Evolutionary conservation across 1,140 invertebrate genomes (phyloP).

Genomic region (Solen grandis): DNA sequence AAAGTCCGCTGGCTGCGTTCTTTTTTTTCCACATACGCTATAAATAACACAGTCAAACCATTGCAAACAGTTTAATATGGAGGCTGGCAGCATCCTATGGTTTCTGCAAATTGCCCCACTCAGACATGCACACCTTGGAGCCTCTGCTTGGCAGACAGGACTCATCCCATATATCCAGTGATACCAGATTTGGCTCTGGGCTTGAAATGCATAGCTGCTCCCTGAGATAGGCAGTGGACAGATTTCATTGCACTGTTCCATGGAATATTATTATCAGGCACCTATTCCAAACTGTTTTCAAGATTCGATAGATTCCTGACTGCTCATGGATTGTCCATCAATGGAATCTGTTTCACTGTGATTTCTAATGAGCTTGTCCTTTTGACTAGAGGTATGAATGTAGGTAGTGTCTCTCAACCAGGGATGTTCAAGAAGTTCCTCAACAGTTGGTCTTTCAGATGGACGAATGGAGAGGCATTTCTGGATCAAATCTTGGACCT

Average conservation of each 20-base stretch:
- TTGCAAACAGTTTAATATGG: not conserved
- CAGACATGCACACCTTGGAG: constrained; percentile 18
- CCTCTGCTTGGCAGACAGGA: constrained; percentile 57
- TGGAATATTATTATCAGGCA: constrained; percentile 45
- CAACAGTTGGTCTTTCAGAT: constrained; percentile 82
- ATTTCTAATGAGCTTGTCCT: constrained; percentile 47
- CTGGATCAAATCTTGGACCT: constrained; percentile 84
- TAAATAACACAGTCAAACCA: constrained; percentile 2
- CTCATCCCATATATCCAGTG: constrained; percentile 20
- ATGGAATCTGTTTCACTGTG: constrained; percentile 59
- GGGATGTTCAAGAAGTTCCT: constrained; percentile 84
- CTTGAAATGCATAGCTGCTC: constrained; percentile 53
- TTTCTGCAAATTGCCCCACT: constrained; percentile 31
- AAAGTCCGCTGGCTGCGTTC: constrained; percentile 10
- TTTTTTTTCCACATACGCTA: constrained; percentile 41
- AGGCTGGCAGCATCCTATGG: not conserved
- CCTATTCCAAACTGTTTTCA: not conserved
- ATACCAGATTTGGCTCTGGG: constrained; percentile 5
- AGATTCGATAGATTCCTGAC: constrained; percentile 72
- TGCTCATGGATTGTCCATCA: constrained; percentile 70
- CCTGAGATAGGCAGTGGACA: constrained; percentile 60
- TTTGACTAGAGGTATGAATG: constrained; percentile 61
- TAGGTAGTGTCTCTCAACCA: constrained; percentile 80
- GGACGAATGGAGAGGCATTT: constrained; percentile 84
- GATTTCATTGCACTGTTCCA: constrained; percentile 58